Evolutionary conservation across 37 sponge, comb jelly and placozoan genomes (phyloP).

Genomic region (Halichondria panicea): DNA sequence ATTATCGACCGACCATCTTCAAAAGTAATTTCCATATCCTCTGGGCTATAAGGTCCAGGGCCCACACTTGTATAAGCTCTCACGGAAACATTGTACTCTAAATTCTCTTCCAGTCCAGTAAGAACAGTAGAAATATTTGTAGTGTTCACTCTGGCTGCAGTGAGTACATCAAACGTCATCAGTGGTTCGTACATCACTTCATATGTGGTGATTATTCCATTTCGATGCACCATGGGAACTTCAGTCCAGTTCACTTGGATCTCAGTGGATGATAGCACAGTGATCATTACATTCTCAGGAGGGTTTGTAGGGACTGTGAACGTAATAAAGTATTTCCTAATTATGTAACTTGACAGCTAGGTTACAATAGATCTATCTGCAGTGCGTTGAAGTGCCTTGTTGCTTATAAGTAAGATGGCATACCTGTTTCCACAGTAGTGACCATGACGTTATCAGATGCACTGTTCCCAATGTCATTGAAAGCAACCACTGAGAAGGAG

Average conservation of each 20-base stretch:
- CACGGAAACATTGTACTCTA: neutral
- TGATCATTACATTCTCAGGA: slow-evolving; percentile 16
- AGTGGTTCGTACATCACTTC: slow-evolving; percentile 21
- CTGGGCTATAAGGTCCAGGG: slow-evolving; percentile 22
- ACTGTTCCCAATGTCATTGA: slow-evolving; percentile 52
- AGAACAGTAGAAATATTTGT: neutral
- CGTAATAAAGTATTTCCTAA: too few relatives aligned
- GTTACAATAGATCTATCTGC: neutral
- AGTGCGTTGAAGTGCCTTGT: neutral
- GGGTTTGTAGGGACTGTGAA: neutral
- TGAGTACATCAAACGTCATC: neutral
- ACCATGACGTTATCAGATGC: slow-evolving; percentile 6
- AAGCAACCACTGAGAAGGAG: slow-evolving; percentile 48
- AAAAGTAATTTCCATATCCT: neutral
- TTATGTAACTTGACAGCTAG: neutral
- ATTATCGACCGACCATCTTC: slow-evolving; percentile 10
- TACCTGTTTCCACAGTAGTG: slow-evolving; percentile 53
- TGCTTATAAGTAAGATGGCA: neutral
- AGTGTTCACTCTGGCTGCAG: neutral
- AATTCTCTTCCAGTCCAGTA: slow-evolving; percentile 2
- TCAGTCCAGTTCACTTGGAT: slow-evolving; percentile 15
- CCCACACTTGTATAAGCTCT: slow-evolving; percentile 16
- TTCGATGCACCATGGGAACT: neutral
- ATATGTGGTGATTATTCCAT: neutral
- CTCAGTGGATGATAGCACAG: neutral